These are phyloP conservation scores for Tigriopus japonicus DNA, from an alignment of 1,140 invertebrate genomes.

Conservation along the genomic window DNA sequence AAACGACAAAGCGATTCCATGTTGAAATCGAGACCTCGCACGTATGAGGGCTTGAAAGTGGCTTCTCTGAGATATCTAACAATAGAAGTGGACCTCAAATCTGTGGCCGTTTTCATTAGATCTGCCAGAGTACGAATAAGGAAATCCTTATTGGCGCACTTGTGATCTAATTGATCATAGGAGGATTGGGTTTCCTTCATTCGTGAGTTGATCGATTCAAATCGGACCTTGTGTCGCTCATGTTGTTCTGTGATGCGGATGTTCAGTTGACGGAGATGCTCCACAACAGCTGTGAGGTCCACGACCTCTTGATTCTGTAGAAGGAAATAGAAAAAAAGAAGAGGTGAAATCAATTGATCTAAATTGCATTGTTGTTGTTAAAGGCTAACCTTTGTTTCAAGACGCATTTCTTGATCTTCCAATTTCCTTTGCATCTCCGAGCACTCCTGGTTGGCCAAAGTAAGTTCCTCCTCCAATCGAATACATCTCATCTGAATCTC, in stretches of 20 bases:
- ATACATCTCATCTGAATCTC: not conserved
- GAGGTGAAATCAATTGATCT: not conserved
- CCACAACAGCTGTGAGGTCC: not conserved
- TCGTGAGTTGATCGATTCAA: not conserved
- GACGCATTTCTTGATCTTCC: not conserved
- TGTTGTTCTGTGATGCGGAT: not conserved
- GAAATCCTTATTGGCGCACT: slow-evolving; percentile 4
- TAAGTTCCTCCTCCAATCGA: slow-evolving; percentile 6
- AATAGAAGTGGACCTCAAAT: not conserved
- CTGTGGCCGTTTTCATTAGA: not conserved
- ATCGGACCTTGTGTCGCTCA: not conserved
- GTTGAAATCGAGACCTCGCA: slow-evolving; percentile 2
- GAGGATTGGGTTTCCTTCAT: not conserved
- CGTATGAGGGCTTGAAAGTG: slow-evolving; percentile 8
- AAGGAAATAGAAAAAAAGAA: not conserved
- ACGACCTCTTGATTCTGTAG: not conserved
- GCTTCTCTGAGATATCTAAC: slow-evolving; percentile 1
- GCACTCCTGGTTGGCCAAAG: slow-evolving; percentile 1
- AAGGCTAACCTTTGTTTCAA: not conserved
- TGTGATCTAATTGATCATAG: not conserved
- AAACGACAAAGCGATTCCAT: slow-evolving; percentile 2
- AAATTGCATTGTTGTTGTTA: not conserved
- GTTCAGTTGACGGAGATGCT: not conserved
- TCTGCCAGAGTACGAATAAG: not conserved
- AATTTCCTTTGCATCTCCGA: not conserved